These are phyloP conservation scores for Parelbella ahira DNA, from an alignment of 2,888 invertebrate species.

Conservation along the genomic window DNA sequence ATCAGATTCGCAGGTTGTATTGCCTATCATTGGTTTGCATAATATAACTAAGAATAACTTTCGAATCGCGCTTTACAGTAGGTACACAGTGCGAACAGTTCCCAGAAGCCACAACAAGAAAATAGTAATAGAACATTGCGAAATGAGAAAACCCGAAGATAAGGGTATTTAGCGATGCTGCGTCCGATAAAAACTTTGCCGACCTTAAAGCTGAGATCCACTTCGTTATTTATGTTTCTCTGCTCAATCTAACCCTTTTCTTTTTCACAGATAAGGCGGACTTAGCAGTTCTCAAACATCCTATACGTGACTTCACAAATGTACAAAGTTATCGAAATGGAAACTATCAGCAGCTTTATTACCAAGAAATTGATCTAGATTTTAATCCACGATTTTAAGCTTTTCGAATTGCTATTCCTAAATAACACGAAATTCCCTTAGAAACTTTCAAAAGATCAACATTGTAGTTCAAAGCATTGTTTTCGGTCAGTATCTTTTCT, in stretches of 20 bases:
- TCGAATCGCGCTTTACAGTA: too few relatives aligned
- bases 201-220: constrained; percentile 27
- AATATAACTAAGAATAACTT: too few relatives aligned
- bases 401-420: neutral
- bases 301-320: constrained; percentile 1
- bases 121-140: neutral
- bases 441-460: constrained; percentile 13
- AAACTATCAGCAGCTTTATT: too few relatives aligned
- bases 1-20: too few relatives aligned
- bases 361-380: too few relatives aligned
- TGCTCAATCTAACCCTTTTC: constrained; percentile 29
- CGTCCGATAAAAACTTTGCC: constrained; percentile 26
- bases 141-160: constrained; percentile 10
- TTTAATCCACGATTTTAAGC: too few relatives aligned
- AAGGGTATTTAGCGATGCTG: constrained; percentile 25
- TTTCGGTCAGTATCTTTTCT: constrained; percentile 8
- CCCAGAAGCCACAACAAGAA: too few relatives aligned
- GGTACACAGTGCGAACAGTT: too few relatives aligned
- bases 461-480: constrained; percentile 19
- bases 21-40: too few relatives aligned
- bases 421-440: constrained; percentile 6
- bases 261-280: constrained; percentile 28
- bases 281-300: neutral
- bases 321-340: constrained; percentile 1
- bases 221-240: constrained; percentile 32